These are phyloP conservation scores for Pseudorhombus dupliciocellatus DNA, from an alignment of 2,113 vertebrate genomes.

Conservation along the genomic window DNA sequence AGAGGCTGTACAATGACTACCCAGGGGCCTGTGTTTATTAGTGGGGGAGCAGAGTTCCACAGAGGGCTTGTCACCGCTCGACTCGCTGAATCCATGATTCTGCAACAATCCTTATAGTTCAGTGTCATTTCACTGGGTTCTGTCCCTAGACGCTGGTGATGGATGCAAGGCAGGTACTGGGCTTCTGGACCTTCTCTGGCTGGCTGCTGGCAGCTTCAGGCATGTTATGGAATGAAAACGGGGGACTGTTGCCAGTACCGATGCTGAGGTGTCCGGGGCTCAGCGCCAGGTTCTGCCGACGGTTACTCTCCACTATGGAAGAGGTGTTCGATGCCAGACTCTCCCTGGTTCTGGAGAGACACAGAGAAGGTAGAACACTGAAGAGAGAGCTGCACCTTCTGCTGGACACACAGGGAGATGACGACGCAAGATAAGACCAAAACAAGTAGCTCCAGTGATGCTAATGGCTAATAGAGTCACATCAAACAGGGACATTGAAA, in stretches of 20 bases:
- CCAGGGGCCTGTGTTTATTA: slow-evolving; percentile 46
- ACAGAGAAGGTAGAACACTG: slow-evolving; percentile 9
- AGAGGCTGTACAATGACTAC: slow-evolving; percentile 58
- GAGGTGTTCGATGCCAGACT: slow-evolving; percentile 99
- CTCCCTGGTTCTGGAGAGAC: slow-evolving; percentile 89
- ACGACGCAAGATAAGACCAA: no score
- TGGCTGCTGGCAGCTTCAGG: slow-evolving; percentile 87
- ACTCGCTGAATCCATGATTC: slow-evolving; percentile 35
- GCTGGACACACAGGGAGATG: neutral
- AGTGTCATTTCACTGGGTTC: neutral
- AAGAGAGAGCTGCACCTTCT: neutral
- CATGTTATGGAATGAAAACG: slow-evolving; percentile 90
- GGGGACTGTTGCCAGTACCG: slow-evolving; percentile 79
- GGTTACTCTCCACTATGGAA: slow-evolving; percentile 96
- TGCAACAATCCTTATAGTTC: neutral
- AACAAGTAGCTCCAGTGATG: no score
- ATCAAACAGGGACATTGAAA: no score
- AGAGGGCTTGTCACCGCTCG: slow-evolving; percentile 40
- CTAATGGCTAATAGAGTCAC: no score
- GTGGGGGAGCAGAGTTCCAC: slow-evolving; percentile 48
- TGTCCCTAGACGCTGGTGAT: slow-evolving; percentile 93
- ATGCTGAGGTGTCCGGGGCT: slow-evolving; percentile 92
- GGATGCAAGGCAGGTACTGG: slow-evolving; percentile 92
- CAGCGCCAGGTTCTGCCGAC: slow-evolving; percentile 93
- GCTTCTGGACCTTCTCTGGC: slow-evolving; percentile 96